Base-by-base conservation (phyloP, 2,797 vertebrate genomes). In the Poliocrania exsul region DNA sequence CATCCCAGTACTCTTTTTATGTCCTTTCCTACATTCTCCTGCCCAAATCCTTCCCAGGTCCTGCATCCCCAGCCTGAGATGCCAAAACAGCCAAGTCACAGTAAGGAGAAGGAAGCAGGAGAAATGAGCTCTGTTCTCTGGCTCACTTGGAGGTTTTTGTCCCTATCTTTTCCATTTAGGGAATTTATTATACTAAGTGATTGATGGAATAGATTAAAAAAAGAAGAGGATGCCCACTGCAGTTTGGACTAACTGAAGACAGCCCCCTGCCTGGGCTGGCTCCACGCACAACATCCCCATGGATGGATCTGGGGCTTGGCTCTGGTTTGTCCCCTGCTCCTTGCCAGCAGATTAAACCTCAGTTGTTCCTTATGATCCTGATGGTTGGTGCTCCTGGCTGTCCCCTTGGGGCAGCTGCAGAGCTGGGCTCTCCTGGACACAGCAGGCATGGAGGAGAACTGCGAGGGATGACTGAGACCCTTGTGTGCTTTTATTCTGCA, bases 401-500 rank as follows among this genome's bases (percentile, higher is more conserved):
- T 44, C 29, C 73, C 72, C 14, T 6, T 5, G 9, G 84, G 58
- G 60, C 44, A 61, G 86, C 86, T 49, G 29, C 61, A 8, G 5
- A 44, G 77, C 72, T 65, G 1, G 33, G 73, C 87, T 86, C 57
- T 73, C 18, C 86, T 46, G 95, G 57, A 67, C 19, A 0, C 73
- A 31, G 87, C 35, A 38, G 61, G 54, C 72, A 57, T 0, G 7
- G 24, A 79, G 77, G 33, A 50, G 60, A 86, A 24, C 79, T 50
- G 71, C 1, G 1, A 81, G 75, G 93, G 81, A 79, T 69, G 72
- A 31, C 84, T 61, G 88, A 93, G 93, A 70, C 89, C 91, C 93
- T 93, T 75, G 93, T 94, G 92, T 62, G 87, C 89, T 90, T 81
- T 90, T 19, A 47, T 66, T 93, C 58, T 5, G 56, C 74, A 7